Conservation (phyloP, 2,888 invertebrate species). For the Hermaeophaga mercurialis region DNA sequence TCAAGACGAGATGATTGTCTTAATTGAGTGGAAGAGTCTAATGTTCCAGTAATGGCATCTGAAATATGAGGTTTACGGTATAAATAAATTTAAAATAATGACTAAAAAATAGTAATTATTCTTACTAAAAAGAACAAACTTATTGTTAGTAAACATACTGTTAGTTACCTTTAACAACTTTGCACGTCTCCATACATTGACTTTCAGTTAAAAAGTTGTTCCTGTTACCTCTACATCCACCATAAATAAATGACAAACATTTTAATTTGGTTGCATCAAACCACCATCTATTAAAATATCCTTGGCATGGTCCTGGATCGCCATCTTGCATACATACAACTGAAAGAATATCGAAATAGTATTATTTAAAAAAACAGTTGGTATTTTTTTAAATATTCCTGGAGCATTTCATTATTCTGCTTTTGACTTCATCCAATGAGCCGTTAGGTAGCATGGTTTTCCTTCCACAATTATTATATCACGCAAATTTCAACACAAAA, state of each 20-base stretch:
- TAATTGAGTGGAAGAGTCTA: slow-evolving; percentile 21
- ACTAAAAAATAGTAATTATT: slow-evolving; percentile 22
- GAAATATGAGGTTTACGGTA: no score
- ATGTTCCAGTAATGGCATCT: slow-evolving; percentile 45
- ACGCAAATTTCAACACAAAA: no score
- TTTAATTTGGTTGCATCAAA: slow-evolving; percentile 75
- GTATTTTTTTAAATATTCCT: no score
- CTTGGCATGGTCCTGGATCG: slow-evolving; percentile 86
- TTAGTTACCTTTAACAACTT: slow-evolving; percentile 62
- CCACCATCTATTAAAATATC: slow-evolving; percentile 85
- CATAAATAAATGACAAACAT: slow-evolving; percentile 88
- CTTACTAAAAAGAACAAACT: not conserved
- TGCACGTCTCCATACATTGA: slow-evolving; percentile 77
- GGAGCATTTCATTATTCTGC: no score
- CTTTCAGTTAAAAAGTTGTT: slow-evolving; percentile 87
- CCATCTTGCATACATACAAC: slow-evolving; percentile 82
- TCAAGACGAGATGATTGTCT: slow-evolving; percentile 18
- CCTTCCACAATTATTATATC: no score
- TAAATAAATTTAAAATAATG: no score
- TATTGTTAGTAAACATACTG: not conserved
- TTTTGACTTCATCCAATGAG: no score
- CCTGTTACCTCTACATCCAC: slow-evolving; percentile 86
- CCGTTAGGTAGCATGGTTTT: no score
- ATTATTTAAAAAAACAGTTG: no score
- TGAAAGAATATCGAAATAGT: no score